Base-by-base conservation (phyloP, 2,797 vertebrate species). In the Enteromius afrohamiltoni region DNA sequence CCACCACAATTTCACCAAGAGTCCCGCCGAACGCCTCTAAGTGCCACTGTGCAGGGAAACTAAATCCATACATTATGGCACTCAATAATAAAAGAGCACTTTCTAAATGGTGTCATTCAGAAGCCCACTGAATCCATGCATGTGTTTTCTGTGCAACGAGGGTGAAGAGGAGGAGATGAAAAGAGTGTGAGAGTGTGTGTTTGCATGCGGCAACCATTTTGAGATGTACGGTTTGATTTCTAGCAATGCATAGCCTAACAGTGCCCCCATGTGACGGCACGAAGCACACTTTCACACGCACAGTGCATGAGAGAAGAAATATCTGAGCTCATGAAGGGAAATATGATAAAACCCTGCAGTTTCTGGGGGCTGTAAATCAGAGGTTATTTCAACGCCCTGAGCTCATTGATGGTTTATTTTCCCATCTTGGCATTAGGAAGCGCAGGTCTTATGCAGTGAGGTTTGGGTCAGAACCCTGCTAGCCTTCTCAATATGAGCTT, bases 241-340 rank as follows among this genome's bases (percentile, higher is more conserved):
- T 60, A 87, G 86, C 89, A 92, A 92, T 95, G 90, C 89, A 89
- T 91, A 95, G 95, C 93, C 92, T 91, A 94, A 95, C 93, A 95
- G 93, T 95, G 95, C 95, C 95, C 95, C 94, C 95, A 92, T 93
- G 95, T 96, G 95, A 93, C 92, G 86, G 88, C 85, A 88, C 79
- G 74, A 17, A 73, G 65, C 82, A 82, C 78, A 84, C 80, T 91
- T 87, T 77, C 81, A 60, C 40, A 70, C 42, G 29, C 69, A 79
- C 1, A 26, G 58, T 23, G 74, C 37, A 81, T 7, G 10, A 45
- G 42, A 81, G 17, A 47, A 34, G 42, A 73, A 77, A 85, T 86
- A 89, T 62, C 65, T 16, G 37, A 74, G 79, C 70, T 65, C 71
- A 75, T 67, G 37, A 29, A 23, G 55, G 68, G 19, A 62, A 80